phyloP scores from a whole-genome alignment of 2,113 vertebrate genomes.

The Electrona antarctica region DNA sequence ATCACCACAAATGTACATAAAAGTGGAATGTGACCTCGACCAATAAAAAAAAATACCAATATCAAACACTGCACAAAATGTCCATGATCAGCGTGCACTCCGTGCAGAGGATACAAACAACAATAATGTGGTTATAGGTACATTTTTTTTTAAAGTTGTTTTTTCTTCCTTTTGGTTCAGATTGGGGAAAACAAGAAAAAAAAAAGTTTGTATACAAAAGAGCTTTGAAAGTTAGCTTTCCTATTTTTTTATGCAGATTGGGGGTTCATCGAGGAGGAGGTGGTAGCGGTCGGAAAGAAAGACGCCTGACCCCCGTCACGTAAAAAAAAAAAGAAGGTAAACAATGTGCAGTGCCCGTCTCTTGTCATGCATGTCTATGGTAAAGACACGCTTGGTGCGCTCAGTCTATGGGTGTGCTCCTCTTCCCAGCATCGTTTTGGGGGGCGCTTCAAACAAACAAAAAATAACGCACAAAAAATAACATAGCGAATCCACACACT shows the following conservation, averaged over 20 bases:
- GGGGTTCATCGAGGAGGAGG: neutral
- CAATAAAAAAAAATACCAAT: slow-evolving; percentile 21
- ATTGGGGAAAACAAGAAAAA: slow-evolving; percentile 8
- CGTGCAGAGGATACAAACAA: slow-evolving; percentile 9
- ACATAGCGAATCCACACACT: too few relatives aligned
- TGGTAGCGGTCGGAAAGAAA: neutral
- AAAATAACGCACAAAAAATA: too few relatives aligned
- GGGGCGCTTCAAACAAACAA: too few relatives aligned
- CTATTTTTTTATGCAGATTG: neutral
- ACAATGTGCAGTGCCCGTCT: slow-evolving; percentile 49
- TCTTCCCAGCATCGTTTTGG: too few relatives aligned
- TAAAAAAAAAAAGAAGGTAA: slow-evolving; percentile 56
- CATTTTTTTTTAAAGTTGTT: neutral
- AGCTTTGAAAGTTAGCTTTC: slow-evolving; percentile 32
- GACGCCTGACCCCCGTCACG: slow-evolving; percentile 19
- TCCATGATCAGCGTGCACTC: neutral
- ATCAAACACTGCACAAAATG: slow-evolving; percentile 35
- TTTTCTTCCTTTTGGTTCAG: slow-evolving; percentile 6
- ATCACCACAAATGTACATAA: neutral
- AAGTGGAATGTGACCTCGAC: slow-evolving; percentile 44
- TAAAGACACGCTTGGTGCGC: too few relatives aligned
- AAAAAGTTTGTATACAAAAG: slow-evolving; percentile 43
- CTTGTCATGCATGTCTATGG: too few relatives aligned
- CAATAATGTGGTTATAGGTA: slow-evolving; percentile 23
- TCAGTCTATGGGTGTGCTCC: too few relatives aligned